Base-by-base conservation (phyloP, 2,888 invertebrate genomes). In the Pemphredon lugubris region DNA sequence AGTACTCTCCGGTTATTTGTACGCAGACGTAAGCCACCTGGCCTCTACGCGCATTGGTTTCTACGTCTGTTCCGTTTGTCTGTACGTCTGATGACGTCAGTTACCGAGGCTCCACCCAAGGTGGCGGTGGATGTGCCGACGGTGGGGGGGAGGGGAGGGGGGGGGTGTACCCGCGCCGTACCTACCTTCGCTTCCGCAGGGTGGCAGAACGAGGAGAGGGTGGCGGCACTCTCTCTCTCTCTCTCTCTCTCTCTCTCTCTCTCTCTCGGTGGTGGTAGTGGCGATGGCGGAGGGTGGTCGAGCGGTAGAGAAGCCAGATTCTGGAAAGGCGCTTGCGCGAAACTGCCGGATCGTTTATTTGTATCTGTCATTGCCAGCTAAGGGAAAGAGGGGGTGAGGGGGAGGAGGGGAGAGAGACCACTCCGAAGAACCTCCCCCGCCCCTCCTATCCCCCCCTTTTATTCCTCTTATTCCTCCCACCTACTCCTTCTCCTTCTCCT, bases 341-440 rank as follows among this genome's bases (percentile, higher is more conserved):
- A 80, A 81, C 83, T 80, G 78, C 77, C 63, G 81, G 84, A 86
- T 89, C 89, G 86, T 89, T 89, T 89, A 89, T 89, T 89, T 89
- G 88, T 88, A 89, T 89, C 88, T 88, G 89, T 88, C 89, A 89
- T 88, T 89, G 88, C 87, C 81, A 83, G 82, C 81, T 81, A 75
- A 74, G 77, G 77, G 68, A 64, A 42, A 72, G 69, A 45, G 71
- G 75, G 71, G 70, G n/a, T n/a, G n/a, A 75, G 73, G 77, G 77
- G 68, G 63, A 42, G 71, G 69, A 45, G 71, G 75, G 71, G 70
- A 68, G 76, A 79, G 78, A 77, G 77, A 75, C 75, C 67, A 21
- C 60, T 73, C 69, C 61, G 57, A 71, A 77, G 70, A 77, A 64
- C 55, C 59, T 53, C 63, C 54, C 54, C 63, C 77, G 55, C 74